Percentiles rank a stretch among this genome's conserved stretches.
phyloP scores from a whole-genome alignment of 2,797 vertebrate genomes.

The Ara ararauna region DNA sequence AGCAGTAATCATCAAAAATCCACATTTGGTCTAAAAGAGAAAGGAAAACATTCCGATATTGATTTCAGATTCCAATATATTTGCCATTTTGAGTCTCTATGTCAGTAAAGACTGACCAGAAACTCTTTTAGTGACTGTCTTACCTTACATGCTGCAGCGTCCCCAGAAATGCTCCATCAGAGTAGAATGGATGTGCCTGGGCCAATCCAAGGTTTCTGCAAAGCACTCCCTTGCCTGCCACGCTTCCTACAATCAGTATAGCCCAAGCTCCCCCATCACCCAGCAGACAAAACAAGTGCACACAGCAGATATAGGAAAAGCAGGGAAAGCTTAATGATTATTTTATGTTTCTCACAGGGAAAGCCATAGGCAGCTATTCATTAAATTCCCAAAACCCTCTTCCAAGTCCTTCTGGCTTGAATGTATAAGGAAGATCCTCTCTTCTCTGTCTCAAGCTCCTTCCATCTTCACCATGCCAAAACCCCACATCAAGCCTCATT shows the following conservation, averaged over 20 bases:
- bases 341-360: not conserved
- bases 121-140: not conserved
- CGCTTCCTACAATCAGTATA: not conserved
- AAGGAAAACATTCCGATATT: not conserved
- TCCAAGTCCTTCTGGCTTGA: not conserved
- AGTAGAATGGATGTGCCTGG: accelerated
- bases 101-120: not conserved
- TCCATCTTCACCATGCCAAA: slow-evolving; percentile 16
- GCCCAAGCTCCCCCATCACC: not conserved
- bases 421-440: not conserved
- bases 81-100: slow-evolving; percentile 10
- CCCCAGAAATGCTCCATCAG: not conserved
- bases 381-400: not conserved
- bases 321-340: not conserved
- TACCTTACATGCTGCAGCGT: not conserved
- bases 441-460: not conserved
- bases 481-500: not conserved
- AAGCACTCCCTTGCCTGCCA: not conserved
- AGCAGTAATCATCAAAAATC: slow-evolving; percentile 19
- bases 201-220: not conserved
- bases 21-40: slow-evolving; percentile 16
- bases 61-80: slow-evolving; percentile 31
- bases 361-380: not conserved
- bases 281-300: not conserved
- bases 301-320: not conserved